phyloP scores from a whole-genome alignment of 2,113 vertebrate species.

The Notiomystis cincta region DNA sequence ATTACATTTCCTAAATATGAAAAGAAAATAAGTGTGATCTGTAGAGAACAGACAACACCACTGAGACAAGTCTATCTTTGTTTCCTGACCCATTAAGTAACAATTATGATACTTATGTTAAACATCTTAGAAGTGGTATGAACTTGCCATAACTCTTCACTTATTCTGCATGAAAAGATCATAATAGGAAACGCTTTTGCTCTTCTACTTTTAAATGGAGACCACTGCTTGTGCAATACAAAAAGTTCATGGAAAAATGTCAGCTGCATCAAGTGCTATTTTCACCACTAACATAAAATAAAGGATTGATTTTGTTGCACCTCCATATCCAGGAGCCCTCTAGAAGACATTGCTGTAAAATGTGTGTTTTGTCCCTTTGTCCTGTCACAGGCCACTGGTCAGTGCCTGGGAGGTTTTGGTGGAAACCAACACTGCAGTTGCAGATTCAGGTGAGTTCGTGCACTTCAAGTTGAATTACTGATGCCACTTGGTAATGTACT shows the following conservation, averaged over 20 bases:
- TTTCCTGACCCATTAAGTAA: conserved; percentile 70
- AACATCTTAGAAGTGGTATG: conserved; percentile 66
- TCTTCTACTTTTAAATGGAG: background rate
- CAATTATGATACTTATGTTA: conserved; percentile 71
- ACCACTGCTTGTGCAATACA: background rate
- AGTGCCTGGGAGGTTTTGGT: background rate
- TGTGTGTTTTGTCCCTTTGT: background rate
- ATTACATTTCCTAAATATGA: conserved; percentile 71
- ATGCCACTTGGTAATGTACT: background rate
- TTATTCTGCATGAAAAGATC: conserved; percentile 62
- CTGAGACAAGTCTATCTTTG: conserved; percentile 67
- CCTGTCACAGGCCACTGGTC: background rate
- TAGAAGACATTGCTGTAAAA: background rate
- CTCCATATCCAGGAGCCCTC: background rate
- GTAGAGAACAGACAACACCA: conserved; percentile 46
- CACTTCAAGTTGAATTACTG: background rate
- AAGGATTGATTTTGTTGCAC: background rate
- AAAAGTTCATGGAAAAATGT: background rate
- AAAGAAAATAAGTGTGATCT: conserved; percentile 71
- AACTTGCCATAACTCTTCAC: conserved; percentile 58
- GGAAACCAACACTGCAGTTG: background rate
- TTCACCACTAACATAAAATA: background rate
- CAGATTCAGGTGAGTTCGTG: fast-evolving
- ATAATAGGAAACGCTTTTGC: conserved; percentile 3
- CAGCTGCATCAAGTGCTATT: background rate